Percentiles rank a stretch among this genome's conserved stretches.
phyloP scores from a whole-genome alignment of 1,140 invertebrate genomes.

The Euwallacea similis region DNA sequence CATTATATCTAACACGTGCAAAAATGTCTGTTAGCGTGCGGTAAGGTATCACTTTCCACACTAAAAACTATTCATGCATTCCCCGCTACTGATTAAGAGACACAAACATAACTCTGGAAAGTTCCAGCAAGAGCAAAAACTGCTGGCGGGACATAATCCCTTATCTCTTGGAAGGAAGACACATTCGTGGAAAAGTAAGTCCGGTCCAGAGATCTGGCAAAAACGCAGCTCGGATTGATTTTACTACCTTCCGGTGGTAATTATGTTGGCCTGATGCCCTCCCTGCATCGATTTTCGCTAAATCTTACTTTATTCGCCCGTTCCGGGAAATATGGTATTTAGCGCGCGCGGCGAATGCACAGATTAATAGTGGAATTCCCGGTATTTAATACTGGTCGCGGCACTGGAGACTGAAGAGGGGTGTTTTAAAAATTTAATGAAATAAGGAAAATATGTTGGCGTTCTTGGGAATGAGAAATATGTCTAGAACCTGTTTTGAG shows the following conservation, averaged over 20 bases:
- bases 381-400: slow-evolving; percentile 16
- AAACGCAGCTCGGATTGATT: slow-evolving; percentile 26
- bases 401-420: background rate
- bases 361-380: slow-evolving; percentile 30
- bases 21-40: no score
- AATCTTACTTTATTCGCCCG: slow-evolving; percentile 32
- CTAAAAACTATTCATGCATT: background rate
- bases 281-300: slow-evolving; percentile 26
- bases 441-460: slow-evolving; percentile 1
- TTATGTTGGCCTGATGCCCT: slow-evolving; percentile 31
- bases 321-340: slow-evolving; percentile 28
- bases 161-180: slow-evolving; percentile 21
- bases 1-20: no score
- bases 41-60: no score
- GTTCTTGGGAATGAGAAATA: slow-evolving; percentile 1
- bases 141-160: slow-evolving; percentile 12
- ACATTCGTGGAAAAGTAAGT: slow-evolving; percentile 29
- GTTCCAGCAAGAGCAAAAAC: slow-evolving; percentile 16
- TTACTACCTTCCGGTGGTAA: slow-evolving; percentile 30
- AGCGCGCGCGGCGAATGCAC: slow-evolving; percentile 18
- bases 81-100: background rate
- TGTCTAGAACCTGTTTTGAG: background rate
- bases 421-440: slow-evolving; percentile 21
- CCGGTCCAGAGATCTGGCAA: slow-evolving; percentile 25
- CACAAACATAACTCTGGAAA: background rate